Evolutionary conservation across 2,113 vertebrate genomes (phyloP), one percentile per base, ranked within the genome.

Genomic region (Garra rufa): DNA sequence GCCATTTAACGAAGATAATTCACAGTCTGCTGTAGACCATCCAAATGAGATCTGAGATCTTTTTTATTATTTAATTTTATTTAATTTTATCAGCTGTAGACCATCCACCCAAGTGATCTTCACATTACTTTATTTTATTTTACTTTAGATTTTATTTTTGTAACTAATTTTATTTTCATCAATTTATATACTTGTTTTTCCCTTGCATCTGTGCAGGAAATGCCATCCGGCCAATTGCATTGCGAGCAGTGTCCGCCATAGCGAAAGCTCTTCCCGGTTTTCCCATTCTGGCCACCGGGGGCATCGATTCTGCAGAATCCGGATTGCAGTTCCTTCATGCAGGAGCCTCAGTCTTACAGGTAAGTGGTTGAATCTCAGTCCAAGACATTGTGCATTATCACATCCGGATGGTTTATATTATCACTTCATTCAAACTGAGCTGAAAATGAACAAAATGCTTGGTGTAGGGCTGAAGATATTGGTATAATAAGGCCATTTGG

Each of bases 241-340:
- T 99, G 34, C 93, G 94, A 9, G 97, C 97, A 0, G 97, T 99
- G 30, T 96, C 97, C 0, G 93, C 96, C 86, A 96, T 99, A 17
- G 96, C 92, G 34, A 92, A 70, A 9, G 96, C 95, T 11, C 88
- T 99, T 87, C 97, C 97, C 3, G 95, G 94, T 43, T 98, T 98
- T 88, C 97, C 96, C 26, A 85, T 99, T 83, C 83, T 99, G 89
- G 98, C 97, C 50, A 98, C 97, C 0, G 97, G 98, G 30, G 98
- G 98, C 30, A 99, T 99, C 0, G 97, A 99, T 90, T 99, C 97
- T 10, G 98, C 97, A 76, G 97, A 99, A 85, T 89, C 94, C 1
- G 97, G 96, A 1, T 93, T 98, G 9, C 97, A 98, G 90, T 98
- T 99, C 85, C 96, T 99, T 44, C 96, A 99, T 13, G 94, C 96